Evolutionary conservation across 2,113 vertebrate species (phyloP).

Genomic region (Cardinalis cardinalis): DNA sequence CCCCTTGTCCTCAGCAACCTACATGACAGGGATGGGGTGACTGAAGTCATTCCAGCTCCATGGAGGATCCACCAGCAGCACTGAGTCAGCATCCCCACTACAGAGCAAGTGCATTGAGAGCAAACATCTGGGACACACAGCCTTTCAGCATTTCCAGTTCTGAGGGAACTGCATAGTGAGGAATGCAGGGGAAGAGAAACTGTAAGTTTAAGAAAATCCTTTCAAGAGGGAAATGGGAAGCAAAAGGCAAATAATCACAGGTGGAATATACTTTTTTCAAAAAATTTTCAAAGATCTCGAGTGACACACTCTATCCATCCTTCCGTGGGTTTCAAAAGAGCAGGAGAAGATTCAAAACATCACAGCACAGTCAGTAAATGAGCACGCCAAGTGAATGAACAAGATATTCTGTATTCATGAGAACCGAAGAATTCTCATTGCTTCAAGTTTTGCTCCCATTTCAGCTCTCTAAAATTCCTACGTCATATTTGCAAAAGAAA

Average conservation of each 20-base stretch:
- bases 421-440: conserved; percentile 56
- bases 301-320: background rate
- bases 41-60: background rate
- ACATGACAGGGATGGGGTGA: background rate
- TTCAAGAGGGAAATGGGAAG: background rate
- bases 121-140: background rate
- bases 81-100: background rate
- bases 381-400: background rate
- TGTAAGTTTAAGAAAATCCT: background rate
- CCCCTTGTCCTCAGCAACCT: background rate
- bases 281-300: background rate
- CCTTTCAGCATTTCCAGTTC: background rate
- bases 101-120: background rate
- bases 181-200: background rate
- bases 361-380: background rate
- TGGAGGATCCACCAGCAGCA: background rate
- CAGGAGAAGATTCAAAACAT: background rate
- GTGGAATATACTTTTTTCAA: background rate
- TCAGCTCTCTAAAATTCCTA: conserved; percentile 63
- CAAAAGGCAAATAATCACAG: background rate
- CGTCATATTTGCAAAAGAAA: conserved; percentile 68
- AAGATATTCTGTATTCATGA: conserved; percentile 51
- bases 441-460: conserved; percentile 60
- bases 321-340: background rate
- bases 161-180: background rate